Evolutionary conservation across 2,888 invertebrate genomes (phyloP).

Genomic region (Disparrhopalites patrizii): DNA sequence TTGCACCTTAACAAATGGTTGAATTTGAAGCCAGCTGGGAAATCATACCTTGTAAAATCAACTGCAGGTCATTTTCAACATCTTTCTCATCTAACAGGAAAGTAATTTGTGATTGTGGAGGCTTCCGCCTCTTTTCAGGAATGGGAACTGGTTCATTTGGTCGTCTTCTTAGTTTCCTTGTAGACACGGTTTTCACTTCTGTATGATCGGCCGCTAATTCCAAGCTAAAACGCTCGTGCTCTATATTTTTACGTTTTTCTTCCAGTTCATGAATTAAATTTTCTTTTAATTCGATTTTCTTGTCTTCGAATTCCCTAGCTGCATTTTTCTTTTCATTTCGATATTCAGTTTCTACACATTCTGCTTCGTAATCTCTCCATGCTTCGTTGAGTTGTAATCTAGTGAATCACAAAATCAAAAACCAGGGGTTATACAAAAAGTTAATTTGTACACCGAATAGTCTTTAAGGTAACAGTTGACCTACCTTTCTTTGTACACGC

Average conservation of each 20-base stretch:
- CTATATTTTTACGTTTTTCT: conserved; percentile 83
- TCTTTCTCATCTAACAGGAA: conserved; percentile 84
- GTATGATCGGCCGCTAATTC: conserved; percentile 85
- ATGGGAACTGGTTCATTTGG: conserved; percentile 91
- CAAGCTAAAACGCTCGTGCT: conserved; percentile 79
- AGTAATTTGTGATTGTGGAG: conserved; percentile 78
- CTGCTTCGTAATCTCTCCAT: conserved; percentile 73
- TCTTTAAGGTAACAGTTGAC: neutral
- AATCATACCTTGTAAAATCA: conserved; percentile 60
- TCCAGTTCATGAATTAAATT: conserved; percentile 86
- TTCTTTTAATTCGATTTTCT: conserved; percentile 84
- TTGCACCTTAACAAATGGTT: neutral
- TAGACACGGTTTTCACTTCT: conserved; percentile 94
- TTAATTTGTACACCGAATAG: neutral
- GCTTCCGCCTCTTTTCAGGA: conserved; percentile 69
- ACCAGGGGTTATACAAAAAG: neutral
- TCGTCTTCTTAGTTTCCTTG: conserved; percentile 81
- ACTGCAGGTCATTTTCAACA: conserved; percentile 77
- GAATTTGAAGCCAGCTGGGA: too few relatives aligned
- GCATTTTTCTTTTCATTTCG: conserved; percentile 82
- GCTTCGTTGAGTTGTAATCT: conserved; percentile 68
- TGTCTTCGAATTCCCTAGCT: conserved; percentile 89
- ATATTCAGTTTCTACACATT: conserved; percentile 83
- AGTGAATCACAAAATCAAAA: neutral
- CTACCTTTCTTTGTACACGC: conserved; percentile 71